These are phyloP conservation scores for Caloenas nicobarica DNA, from an alignment of 2,113 vertebrate species.

Conservation along the genomic window DNA sequence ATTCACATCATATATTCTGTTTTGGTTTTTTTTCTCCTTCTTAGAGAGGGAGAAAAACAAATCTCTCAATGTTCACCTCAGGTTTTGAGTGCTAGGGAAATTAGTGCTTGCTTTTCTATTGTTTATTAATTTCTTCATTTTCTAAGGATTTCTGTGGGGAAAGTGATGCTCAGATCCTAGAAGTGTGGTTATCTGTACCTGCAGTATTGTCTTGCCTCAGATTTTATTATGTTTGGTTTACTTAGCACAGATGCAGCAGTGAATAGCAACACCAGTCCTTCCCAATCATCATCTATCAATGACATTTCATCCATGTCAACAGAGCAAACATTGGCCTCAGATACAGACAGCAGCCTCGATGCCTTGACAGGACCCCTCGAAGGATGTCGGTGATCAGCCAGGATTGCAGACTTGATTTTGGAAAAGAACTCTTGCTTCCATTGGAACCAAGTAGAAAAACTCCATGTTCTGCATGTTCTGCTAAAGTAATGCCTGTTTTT, in stretches of 20 bases:
- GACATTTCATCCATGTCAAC: constrained; percentile 99
- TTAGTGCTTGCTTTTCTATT: neutral
- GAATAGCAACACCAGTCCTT: constrained; percentile 89
- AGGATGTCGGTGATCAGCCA: constrained; percentile 85
- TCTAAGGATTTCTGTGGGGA: neutral
- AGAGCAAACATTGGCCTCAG: constrained; percentile 97
- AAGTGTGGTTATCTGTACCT: neutral
- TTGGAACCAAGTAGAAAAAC: constrained; percentile 77
- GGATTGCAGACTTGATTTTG: constrained; percentile 40
- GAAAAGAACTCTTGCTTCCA: constrained; percentile 65
- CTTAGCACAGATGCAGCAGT: constrained; percentile 86
- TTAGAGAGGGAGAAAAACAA: neutral
- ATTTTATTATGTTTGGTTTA: constrained; percentile 81
- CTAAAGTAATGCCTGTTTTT: constrained; percentile 76
- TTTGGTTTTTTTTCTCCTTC: neutral
- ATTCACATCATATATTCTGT: neutral
- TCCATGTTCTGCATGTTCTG: constrained; percentile 82
- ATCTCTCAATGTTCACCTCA: neutral
- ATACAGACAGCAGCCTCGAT: constrained; percentile 98
- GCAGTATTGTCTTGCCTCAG: constrained; percentile 72
- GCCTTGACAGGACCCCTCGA: constrained; percentile 90
- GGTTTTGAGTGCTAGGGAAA: neutral
- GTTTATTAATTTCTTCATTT: neutral
- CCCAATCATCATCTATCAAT: constrained; percentile 95
- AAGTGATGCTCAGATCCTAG: neutral